Conservation (phyloP, 2,113 vertebrate genomes). For the Scopus umbretta region DNA sequence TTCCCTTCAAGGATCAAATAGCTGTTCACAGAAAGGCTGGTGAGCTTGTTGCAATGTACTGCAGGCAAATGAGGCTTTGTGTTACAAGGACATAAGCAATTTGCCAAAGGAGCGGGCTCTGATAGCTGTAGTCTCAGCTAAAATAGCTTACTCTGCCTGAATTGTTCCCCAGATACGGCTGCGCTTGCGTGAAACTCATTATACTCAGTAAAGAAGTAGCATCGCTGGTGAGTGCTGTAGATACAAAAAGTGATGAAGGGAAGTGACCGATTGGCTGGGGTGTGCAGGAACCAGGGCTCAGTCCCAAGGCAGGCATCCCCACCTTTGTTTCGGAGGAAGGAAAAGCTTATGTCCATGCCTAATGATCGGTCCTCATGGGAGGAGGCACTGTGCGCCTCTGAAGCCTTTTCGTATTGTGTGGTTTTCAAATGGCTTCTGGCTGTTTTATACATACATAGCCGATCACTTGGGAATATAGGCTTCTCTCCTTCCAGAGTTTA, state of each 20-base stretch:
- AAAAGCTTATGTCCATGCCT: neutral
- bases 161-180: neutral
- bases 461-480: neutral
- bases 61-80: neutral
- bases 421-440: neutral
- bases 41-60: neutral
- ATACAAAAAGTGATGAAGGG: neutral
- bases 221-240: neutral
- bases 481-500: neutral
- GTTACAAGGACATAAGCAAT: neutral
- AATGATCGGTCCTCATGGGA: neutral
- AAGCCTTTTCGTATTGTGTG: neutral
- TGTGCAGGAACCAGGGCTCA: neutral
- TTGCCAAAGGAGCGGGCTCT: neutral
- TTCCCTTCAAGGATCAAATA: neutral
- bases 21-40: neutral
- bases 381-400: neutral
- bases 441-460: neutral
- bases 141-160: neutral
- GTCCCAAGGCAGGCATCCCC: neutral
- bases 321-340: neutral
- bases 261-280: neutral
- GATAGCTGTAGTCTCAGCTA: neutral
- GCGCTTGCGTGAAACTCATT: neutral
- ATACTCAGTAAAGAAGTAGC: neutral